Evolutionary conservation across 2,888 invertebrate genomes (phyloP).

Genomic region (Eurois occulta): DNA sequence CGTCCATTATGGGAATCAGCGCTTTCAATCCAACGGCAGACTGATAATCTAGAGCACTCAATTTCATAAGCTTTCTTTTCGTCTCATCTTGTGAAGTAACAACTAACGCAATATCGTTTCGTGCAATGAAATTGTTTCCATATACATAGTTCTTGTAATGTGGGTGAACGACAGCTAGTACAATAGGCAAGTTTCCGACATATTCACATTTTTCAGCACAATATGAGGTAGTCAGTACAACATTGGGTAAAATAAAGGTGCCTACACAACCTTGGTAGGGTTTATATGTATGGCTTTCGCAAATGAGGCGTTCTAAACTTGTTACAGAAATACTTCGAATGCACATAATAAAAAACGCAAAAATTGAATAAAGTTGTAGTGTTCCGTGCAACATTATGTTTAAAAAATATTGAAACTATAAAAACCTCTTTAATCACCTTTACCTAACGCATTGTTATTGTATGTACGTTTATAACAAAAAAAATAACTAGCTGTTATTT

Average conservation of each 20-base stretch:
- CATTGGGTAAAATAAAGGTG: conserved; percentile 71
- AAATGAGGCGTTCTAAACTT: conserved; percentile 72
- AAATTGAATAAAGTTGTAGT: conserved; percentile 34
- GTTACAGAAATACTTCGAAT: conserved; percentile 63
- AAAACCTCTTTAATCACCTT: conserved; percentile 38
- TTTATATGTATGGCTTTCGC: conserved; percentile 63
- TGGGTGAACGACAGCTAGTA: conserved; percentile 59
- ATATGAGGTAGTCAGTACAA: conserved; percentile 75
- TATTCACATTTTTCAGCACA: conserved; percentile 77
- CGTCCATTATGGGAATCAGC: conserved; percentile 68
- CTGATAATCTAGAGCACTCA: conserved; percentile 70
- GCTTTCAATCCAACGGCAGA: conserved; percentile 71
- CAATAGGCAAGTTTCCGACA: conserved; percentile 60
- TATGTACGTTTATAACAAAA: conserved; percentile 37
- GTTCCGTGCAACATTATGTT: conserved; percentile 45
- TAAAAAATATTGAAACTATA: conserved; percentile 31
- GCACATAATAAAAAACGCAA: conserved; percentile 41
- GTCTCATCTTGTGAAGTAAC: conserved; percentile 28
- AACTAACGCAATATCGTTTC: conserved; percentile 67
- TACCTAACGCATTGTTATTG: conserved; percentile 18
- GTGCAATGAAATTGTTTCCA: conserved; percentile 24
- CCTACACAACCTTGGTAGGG: conserved; percentile 74
- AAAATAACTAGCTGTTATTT: conserved; percentile 6
- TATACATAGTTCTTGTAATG: conserved; percentile 56
- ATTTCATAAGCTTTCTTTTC: conserved; percentile 58